Evolutionary conservation across 30 jellyfish, hydroid and myxozoan species (phyloP), one percentile per base, ranked within the genome.

Genomic region (Chrysaora quinquecirrha): DNA sequence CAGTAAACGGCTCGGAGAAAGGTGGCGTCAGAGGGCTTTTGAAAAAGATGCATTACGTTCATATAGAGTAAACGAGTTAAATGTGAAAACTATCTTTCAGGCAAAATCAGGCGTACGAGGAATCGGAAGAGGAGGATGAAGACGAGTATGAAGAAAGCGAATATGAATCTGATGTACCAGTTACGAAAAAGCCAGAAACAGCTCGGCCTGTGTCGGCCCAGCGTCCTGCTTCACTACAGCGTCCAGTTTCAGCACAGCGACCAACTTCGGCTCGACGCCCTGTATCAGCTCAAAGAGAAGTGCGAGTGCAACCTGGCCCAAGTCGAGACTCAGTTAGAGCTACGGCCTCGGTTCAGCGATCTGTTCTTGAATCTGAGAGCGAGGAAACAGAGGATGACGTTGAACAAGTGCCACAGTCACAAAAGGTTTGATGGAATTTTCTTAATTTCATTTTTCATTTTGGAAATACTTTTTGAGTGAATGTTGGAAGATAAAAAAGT

Each of bases 321-420:
- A 80, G 70, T 43, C 83, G 90, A 30, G 76, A 43, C 30, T 30
- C 74, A 75, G 31, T 16, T 14, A 65, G 73, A 66, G 30, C 48
- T 25, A 71, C 70, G 27, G 90, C 73, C 32, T 21, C 80, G 76
- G 71, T 66, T 50, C 90, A 80, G 28, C 65, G 49, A 48, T 4
- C 76, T 18, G 75, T 21, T 6, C 43, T 27, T 22, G 71, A 35
- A 6, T 82, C 48, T n/a, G 94, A 61, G 14, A 29, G 77, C 43
- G 96, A 90, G 19, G 92, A 72, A 35, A 49, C 82, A 0, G 96
- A 86, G 48, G 87, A 83, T 0, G 96, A 87, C 11, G 76, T 34
- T 10, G 90, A 49, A 46, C 29, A 78, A 22, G 64, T 48, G 52
- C 43, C 61, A 43, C 84, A 78, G 28, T 23, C 76, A 64, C 76